Base-by-base conservation (phyloP, 2,888 invertebrate species). In the Gnatocerus cornutus region DNA sequence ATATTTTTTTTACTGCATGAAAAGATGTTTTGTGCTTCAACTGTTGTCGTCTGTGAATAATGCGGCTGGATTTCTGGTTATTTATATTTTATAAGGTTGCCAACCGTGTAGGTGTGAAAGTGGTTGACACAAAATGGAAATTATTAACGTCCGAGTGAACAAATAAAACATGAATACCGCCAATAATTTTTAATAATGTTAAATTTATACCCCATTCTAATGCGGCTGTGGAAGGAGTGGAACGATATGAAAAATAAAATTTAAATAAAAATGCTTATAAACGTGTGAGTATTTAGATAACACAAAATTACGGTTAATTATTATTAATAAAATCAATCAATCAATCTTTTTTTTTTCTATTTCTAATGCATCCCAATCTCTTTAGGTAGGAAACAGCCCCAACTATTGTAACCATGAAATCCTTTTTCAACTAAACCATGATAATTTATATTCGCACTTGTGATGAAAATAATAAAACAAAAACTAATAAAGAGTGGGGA, bases 61-160 rank as follows among this genome's bases (percentile, higher is more conserved):
- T 76, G 76, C 73, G 73, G 71, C 73, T 73, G 76, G 73, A 74
- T 75, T 70, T 76, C 74, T 71, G 74, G 76, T 77, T 77, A 76
- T 75, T 77, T 77, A 73, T 76, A 76, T 71, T 74, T 77, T 76
- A 73, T 75, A 75, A 71, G 71, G 73, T 69, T 73, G 73, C 74
- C 71, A 74, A 74, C 71, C 72, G 75, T 75, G 77, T 77, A 76
- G 77, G 77, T 77, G 77, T 77, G 73, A 75, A 77, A 77, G 73
- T 75, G 75, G 68, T 73, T 75, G 71, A 72, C 74, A 73, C 63
- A 73, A 74, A 74, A 74, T 74, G 71, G 73, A 74, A 74, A 73
- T 71, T 71, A 71, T 72, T 69, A 71, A 71, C 71, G 65, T 65
- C 71, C 64, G 62, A 65, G 62, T 69, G 71, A 64, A 71, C 71